Percentiles rank a stretch among this genome's conserved stretches.
phyloP scores from a whole-genome alignment of 1,140 invertebrate genomes.

The Drosophila suzukii region DNA sequence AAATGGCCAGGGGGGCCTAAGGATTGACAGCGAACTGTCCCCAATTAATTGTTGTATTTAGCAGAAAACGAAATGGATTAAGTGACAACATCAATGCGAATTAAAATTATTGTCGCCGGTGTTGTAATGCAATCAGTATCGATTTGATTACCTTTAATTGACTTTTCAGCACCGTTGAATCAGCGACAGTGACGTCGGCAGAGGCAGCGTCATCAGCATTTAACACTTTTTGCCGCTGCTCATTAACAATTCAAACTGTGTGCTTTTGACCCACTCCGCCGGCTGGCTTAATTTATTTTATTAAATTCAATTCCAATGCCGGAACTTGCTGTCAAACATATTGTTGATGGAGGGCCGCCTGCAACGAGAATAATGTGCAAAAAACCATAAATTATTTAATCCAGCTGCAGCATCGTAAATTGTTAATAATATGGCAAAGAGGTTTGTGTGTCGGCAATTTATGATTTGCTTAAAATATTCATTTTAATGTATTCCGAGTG shows the following conservation, averaged over 20 bases:
- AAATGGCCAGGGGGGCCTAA: neutral
- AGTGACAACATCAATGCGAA: slow-evolving; percentile 53
- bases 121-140: slow-evolving; percentile 75
- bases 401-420: slow-evolving; percentile 55
- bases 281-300: slow-evolving; percentile 55
- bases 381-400: slow-evolving; percentile 65
- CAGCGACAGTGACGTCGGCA: slow-evolving; percentile 44
- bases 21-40: slow-evolving; percentile 13
- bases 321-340: slow-evolving; percentile 80
- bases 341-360: slow-evolving; percentile 58
- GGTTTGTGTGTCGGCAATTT: slow-evolving; percentile 60
- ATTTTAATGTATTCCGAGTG: slow-evolving; percentile 42
- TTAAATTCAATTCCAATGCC: slow-evolving; percentile 63
- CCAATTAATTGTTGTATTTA: slow-evolving; percentile 64
- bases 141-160: slow-evolving; percentile 83
- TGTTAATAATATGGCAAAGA: slow-evolving; percentile 65
- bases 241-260: slow-evolving; percentile 77
- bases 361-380: slow-evolving; percentile 54
- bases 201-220: slow-evolving; percentile 57
- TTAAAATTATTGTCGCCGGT: slow-evolving; percentile 60
- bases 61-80: slow-evolving; percentile 50
- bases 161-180: slow-evolving; percentile 74
- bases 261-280: slow-evolving; percentile 14
- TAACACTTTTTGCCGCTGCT: slow-evolving; percentile 62
- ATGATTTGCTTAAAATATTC: slow-evolving; percentile 71